Evolutionary conservation across 2,888 invertebrate genomes (phyloP).

Genomic region (Ennomos erosarius): DNA sequence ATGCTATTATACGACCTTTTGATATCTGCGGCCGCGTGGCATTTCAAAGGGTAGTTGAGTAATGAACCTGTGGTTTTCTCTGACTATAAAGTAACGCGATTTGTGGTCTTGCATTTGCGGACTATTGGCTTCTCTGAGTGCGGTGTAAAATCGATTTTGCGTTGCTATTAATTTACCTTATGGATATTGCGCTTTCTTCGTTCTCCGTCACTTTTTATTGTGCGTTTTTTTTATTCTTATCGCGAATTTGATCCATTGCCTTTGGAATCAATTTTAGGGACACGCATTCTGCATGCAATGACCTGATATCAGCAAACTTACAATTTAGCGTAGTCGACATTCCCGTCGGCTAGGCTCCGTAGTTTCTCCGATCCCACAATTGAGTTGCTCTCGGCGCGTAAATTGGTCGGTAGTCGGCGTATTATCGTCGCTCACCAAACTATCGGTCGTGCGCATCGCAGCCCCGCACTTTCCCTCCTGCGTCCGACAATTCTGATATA

Average conservation of each 20-base stretch:
- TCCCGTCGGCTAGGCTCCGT: slow-evolving; percentile 17
- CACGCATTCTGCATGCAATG: slow-evolving; percentile 7
- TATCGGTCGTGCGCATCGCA: slow-evolving; percentile 48
- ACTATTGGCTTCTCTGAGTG: slow-evolving; percentile 46
- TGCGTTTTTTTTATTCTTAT: slow-evolving; percentile 2
- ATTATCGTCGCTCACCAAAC: slow-evolving; percentile 58
- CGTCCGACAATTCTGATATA: slow-evolving; percentile 61
- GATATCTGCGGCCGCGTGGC: slow-evolving; percentile 50
- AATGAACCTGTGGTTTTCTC: slow-evolving; percentile 54
- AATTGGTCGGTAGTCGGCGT: slow-evolving; percentile 56
- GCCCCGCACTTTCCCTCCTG: slow-evolving; percentile 48
- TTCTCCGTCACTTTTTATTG: background rate
- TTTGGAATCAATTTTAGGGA: background rate
- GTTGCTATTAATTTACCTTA: slow-evolving; percentile 11
- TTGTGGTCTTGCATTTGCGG: slow-evolving; percentile 51
- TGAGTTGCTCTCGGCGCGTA: slow-evolving; percentile 55
- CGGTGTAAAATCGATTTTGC: slow-evolving; percentile 7
- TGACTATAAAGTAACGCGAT: slow-evolving; percentile 54
- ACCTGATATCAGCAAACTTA: slow-evolving; percentile 21
- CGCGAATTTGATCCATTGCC: background rate
- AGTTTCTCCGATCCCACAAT: slow-evolving; percentile 45
- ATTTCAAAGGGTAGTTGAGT: slow-evolving; percentile 45
- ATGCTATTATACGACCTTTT: slow-evolving; percentile 53
- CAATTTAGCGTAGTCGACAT: slow-evolving; percentile 26
- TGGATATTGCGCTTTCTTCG: slow-evolving; percentile 6